Percentiles rank a stretch among this genome's conserved stretches.
Evolutionary conservation across 2,113 vertebrate species (phyloP).

Genomic region (Felis chaus): DNA sequence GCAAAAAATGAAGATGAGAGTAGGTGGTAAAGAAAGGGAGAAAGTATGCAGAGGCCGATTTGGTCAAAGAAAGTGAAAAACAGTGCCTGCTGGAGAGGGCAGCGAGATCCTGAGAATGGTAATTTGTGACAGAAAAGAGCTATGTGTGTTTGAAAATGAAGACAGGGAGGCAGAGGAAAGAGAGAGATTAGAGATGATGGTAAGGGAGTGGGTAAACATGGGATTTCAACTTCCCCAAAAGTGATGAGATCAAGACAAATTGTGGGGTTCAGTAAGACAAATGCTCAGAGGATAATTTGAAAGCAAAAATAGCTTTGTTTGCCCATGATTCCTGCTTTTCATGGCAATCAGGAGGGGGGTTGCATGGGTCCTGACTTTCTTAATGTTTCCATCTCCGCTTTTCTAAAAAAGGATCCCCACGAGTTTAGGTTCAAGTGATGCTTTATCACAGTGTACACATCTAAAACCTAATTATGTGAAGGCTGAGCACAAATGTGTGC

Average conservation of each 20-base stretch:
- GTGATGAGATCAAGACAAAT: neutral
- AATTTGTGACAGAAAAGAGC: neutral
- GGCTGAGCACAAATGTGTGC: neutral
- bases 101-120: neutral
- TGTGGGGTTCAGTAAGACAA: neutral
- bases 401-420: neutral
- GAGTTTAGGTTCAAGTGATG: neutral
- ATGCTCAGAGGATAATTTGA: neutral
- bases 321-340: neutral
- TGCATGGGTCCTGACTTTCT: neutral
- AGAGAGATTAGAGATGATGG: neutral
- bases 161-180: neutral
- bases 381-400: neutral
- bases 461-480: constrained; percentile 3
- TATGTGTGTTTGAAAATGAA: neutral
- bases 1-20: neutral
- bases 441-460: neutral
- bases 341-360: neutral
- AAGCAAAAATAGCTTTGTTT: neutral
- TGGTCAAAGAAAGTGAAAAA: neutral
- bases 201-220: neutral
- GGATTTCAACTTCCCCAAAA: neutral
- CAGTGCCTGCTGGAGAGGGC: neutral
- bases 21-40: neutral
- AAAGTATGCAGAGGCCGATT: neutral